phyloP scores from a whole-genome alignment of 1,140 invertebrate genomes.

The Notospermus geniculatus region DNA sequence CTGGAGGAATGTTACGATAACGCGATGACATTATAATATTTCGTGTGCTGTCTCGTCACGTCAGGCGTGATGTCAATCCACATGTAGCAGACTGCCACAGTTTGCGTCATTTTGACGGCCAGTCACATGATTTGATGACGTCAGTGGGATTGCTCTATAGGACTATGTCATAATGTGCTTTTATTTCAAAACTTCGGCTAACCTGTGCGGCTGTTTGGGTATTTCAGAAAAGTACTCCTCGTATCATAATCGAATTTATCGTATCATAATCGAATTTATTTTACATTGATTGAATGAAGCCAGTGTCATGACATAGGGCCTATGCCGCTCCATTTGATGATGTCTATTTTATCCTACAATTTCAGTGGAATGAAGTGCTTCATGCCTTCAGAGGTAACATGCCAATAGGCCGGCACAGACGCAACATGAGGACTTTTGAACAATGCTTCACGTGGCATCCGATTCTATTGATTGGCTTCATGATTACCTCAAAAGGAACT shows the following conservation, averaged over 20 bases:
- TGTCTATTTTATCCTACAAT: neutral
- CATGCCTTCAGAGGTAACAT: conserved; percentile 57
- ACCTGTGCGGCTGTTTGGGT: no score
- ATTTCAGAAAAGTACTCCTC: no score
- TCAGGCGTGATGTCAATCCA: no score
- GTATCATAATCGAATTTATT: neutral
- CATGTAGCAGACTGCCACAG: no score
- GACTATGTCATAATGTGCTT: no score
- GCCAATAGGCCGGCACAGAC: conserved; percentile 57
- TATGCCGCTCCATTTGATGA: neutral
- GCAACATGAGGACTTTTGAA: conserved; percentile 58
- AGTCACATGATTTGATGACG: no score
- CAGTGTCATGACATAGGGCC: neutral
- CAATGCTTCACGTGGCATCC: conserved; percentile 60
- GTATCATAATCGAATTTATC: neutral
- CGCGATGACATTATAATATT: no score
- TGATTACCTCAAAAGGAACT: conserved; percentile 53
- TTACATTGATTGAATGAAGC: neutral
- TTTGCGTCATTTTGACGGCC: no score
- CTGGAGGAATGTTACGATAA: no score
- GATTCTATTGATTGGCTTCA: conserved; percentile 62
- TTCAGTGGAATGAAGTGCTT: conserved; percentile 62
- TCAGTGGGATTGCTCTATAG: no score
- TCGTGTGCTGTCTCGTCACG: no score
- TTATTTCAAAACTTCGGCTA: no score